Percentiles rank a stretch among this genome's conserved stretches.
phyloP scores from a whole-genome alignment of 2,113 vertebrate genomes.

The Otolemur garnettii region DNA sequence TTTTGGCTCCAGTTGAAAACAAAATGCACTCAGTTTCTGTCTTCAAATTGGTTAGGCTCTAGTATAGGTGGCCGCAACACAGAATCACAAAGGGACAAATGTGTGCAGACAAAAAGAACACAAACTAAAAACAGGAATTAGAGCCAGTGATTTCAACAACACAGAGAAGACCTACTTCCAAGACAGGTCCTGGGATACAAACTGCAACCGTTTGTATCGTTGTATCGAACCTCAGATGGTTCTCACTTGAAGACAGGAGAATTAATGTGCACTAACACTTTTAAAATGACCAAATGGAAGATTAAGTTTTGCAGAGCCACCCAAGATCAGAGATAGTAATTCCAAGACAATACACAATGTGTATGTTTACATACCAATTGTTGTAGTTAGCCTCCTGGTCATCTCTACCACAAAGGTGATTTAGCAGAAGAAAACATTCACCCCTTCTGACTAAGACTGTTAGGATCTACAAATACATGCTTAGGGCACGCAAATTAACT shows the following conservation, averaged over 20 bases:
- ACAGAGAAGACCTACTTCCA: neutral
- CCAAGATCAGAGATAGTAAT: neutral
- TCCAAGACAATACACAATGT: neutral
- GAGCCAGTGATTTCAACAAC: neutral
- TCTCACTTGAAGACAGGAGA: conserved; percentile 38
- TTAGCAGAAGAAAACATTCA: neutral
- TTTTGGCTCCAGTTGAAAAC: conserved; percentile 32
- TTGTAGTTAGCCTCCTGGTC: neutral
- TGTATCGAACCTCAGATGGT: neutral
- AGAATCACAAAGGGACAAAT: conserved; percentile 18
- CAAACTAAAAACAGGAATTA: conserved; percentile 9
- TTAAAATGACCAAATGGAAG: neutral
- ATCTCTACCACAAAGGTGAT: neutral
- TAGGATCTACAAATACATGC: conserved; percentile 38
- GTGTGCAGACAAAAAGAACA: neutral
- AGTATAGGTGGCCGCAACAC: neutral
- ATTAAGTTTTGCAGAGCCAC: neutral
- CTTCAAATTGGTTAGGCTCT: conserved; percentile 19
- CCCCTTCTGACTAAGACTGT: neutral
- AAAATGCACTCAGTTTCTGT: neutral
- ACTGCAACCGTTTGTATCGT: no score
- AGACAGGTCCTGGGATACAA: neutral
- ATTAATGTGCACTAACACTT: neutral
- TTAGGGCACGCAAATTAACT: neutral
- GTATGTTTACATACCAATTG: neutral